These are phyloP conservation scores for Onchidella celtica DNA, from an alignment of 2,888 invertebrate species.

Conservation along the genomic window DNA sequence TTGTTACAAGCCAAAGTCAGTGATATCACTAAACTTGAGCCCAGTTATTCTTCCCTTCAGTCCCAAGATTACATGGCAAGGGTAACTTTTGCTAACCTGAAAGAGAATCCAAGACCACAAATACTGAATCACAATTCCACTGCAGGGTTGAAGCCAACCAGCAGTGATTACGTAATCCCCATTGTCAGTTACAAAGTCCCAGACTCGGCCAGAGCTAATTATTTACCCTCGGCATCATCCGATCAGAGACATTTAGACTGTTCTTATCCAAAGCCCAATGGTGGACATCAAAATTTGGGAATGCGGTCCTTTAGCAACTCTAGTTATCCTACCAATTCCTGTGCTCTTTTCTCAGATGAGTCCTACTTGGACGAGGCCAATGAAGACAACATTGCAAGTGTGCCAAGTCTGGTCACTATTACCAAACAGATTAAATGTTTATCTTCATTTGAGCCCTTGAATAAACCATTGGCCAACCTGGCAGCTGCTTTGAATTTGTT, in stretches of 20 bases:
- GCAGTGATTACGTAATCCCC: constrained; percentile 28
- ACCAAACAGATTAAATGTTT: constrained; percentile 32
- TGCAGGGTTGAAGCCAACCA: not conserved
- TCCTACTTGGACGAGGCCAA: not conserved
- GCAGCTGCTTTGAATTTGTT: constrained; percentile 28
- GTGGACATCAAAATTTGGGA: not conserved
- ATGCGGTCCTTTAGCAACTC: not conserved
- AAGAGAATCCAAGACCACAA: not conserved
- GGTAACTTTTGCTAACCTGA: not conserved
- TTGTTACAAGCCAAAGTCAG: not conserved
- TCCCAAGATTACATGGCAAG: not conserved
- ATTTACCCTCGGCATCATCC: not conserved
- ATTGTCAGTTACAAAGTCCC: constrained; percentile 26
- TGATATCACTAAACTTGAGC: not conserved
- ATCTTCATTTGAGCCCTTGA: constrained; percentile 30
- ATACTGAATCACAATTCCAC: not conserved
- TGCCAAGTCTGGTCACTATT: constrained; percentile 17
- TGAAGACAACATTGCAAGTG: not conserved
- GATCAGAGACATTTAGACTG: not conserved
- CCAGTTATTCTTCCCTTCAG: not conserved
- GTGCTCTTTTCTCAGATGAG: not conserved
- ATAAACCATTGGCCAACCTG: constrained; percentile 37
- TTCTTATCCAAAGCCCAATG: not conserved
- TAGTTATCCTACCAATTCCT: not conserved
- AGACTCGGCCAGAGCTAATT: constrained; percentile 8